phyloP scores from a whole-genome alignment of 2,113 vertebrate genomes.

The Brachyistius frenatus region DNA sequence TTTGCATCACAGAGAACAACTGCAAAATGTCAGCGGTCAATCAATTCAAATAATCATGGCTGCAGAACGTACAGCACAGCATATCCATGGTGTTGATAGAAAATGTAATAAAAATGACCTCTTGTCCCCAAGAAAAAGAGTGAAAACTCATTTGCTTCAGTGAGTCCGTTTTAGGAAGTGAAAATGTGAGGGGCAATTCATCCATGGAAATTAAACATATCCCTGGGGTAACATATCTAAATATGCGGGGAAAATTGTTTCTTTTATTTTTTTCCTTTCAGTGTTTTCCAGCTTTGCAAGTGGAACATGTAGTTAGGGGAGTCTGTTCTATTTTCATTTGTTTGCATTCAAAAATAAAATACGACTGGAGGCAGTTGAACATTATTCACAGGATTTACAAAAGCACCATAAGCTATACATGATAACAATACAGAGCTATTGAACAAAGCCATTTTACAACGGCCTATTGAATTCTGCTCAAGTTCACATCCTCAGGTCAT shows the following conservation, averaged over 20 bases:
- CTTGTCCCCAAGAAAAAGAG: conserved; percentile 58
- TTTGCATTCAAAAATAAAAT: conserved; percentile 73
- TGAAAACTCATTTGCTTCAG: conserved; percentile 73
- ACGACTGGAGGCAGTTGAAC: conserved; percentile 62
- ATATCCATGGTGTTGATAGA: conserved; percentile 65
- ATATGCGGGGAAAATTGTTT: conserved; percentile 63
- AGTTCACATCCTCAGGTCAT: conserved; percentile 74
- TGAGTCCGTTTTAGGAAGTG: conserved; percentile 67
- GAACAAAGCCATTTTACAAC: conserved; percentile 73
- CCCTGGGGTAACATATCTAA: conserved; percentile 70
- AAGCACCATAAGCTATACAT: conserved; percentile 60
- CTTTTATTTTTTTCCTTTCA: conserved; percentile 41
- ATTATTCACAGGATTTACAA: conserved; percentile 75
- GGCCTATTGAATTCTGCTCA: conserved; percentile 66
- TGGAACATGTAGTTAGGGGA: conserved; percentile 51
- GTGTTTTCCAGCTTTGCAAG: conserved; percentile 51
- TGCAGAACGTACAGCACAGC: conserved; percentile 70
- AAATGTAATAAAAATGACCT: conserved; percentile 74
- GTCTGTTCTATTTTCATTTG: conserved; percentile 65
- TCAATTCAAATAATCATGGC: conserved; percentile 77
- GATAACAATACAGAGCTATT: conserved; percentile 65
- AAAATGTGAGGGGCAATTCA: conserved; percentile 68
- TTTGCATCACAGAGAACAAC: conserved; percentile 80
- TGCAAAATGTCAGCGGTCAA: conserved; percentile 83
- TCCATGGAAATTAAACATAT: conserved; percentile 77